Percentiles rank a stretch among this genome's conserved stretches.
These are phyloP conservation scores for Mythimna impura DNA, from an alignment of 2,888 invertebrate genomes.

Conservation along the genomic window DNA sequence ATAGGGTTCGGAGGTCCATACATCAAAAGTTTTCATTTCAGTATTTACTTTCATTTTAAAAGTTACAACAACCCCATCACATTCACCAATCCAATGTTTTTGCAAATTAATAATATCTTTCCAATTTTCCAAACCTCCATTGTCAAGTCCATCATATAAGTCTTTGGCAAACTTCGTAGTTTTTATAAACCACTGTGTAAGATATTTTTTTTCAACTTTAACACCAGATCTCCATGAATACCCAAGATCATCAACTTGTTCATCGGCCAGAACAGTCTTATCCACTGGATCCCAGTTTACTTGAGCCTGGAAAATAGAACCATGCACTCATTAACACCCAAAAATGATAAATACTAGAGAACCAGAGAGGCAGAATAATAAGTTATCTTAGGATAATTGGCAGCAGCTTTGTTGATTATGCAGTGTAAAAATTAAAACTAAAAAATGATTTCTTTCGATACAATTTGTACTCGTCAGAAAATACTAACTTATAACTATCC, in stretches of 20 bases:
- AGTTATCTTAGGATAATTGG: too few species aligned
- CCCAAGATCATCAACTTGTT: conserved; percentile 98
- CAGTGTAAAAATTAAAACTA: neutral
- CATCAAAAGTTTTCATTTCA: conserved; percentile 80
- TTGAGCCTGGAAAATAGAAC: conserved; percentile 90
- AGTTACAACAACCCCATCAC: conserved; percentile 94
- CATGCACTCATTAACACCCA: conserved; percentile 1
- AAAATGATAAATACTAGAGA: neutral
- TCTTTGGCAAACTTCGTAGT: conserved; percentile 95
- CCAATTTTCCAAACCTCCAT: conserved; percentile 94
- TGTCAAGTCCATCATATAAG: conserved; percentile 93
- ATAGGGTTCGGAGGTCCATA: conserved; percentile 95
- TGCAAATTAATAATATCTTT: conserved; percentile 96
- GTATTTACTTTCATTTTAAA: conserved; percentile 87
- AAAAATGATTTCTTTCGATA: neutral
- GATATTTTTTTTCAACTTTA: conserved; percentile 95
- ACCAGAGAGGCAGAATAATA: neutral
- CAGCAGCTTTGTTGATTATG: neutral
- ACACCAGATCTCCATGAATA: conserved; percentile 99
- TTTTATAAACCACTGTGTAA: conserved; percentile 98
- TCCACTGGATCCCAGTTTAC: conserved; percentile 99
- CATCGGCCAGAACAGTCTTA: conserved; percentile 98
- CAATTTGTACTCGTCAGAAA: too few species aligned
- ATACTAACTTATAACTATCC: neutral
- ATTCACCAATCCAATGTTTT: conserved; percentile 97